Evolutionary conservation across 2,797 vertebrate genomes (phyloP).

Genomic region (Tiaroga cobitis): DNA sequence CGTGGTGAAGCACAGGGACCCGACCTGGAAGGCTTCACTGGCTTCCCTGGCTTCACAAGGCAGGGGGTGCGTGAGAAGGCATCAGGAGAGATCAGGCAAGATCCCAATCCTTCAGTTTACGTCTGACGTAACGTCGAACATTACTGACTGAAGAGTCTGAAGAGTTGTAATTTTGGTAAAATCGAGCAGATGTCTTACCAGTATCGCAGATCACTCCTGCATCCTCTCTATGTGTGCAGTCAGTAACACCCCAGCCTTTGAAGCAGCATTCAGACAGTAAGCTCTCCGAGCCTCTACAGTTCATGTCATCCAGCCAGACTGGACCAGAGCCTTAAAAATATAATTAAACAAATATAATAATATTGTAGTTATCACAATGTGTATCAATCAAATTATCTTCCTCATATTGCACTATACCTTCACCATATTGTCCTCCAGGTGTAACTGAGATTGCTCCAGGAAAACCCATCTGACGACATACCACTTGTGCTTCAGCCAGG

Average conservation of each 20-base stretch:
- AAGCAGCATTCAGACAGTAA: constrained; percentile 69
- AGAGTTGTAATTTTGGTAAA: background rate
- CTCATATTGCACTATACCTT: constrained; percentile 63
- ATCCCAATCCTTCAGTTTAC: too few relatives aligned
- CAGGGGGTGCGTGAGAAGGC: too few relatives aligned
- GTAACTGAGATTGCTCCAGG: constrained; percentile 64
- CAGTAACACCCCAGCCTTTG: constrained; percentile 72
- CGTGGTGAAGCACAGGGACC: too few relatives aligned
- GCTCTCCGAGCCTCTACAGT: constrained; percentile 74
- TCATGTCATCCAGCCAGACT: constrained; percentile 77
- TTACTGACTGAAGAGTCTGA: too few relatives aligned
- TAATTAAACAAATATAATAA: background rate
- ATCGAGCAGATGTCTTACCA: constrained; percentile 17
- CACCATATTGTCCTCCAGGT: constrained; percentile 62
- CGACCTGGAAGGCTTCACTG: too few relatives aligned
- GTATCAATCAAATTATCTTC: background rate
- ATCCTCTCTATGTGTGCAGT: constrained; percentile 79
- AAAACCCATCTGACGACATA: constrained; percentile 77
- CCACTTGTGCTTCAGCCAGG: constrained; percentile 69
- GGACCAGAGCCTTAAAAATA: constrained; percentile 61
- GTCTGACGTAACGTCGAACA: too few relatives aligned
- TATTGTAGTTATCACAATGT: background rate
- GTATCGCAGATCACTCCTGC: constrained; percentile 74
- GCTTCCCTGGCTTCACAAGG: too few relatives aligned
- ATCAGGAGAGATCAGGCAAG: too few relatives aligned